phyloP scores from a whole-genome alignment of 2,888 invertebrate genomes.

The Oscheius myriophilus region DNA sequence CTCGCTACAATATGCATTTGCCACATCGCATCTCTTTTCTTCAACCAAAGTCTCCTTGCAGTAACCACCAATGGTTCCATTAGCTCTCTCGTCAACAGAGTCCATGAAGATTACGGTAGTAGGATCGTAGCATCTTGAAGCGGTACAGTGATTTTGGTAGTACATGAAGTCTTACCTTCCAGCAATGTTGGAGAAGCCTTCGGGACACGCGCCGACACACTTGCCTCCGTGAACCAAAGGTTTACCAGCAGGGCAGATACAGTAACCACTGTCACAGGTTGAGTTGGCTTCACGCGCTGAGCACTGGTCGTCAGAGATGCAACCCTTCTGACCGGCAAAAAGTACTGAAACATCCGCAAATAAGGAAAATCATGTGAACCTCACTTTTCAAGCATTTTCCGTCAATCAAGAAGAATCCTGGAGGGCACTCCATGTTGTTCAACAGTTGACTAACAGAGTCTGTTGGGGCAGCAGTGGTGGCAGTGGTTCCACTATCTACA shows the following conservation, averaged over 20 bases:
- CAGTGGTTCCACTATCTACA: slow-evolving; percentile 21
- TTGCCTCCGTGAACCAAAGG: slow-evolving; percentile 65
- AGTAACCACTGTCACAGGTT: slow-evolving; percentile 65
- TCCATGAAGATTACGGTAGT: slow-evolving; percentile 70
- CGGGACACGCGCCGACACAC: slow-evolving; percentile 65
- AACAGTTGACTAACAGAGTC: background rate
- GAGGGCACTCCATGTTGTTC: slow-evolving; percentile 49
- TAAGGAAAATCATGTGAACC: background rate
- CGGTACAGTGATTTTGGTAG: background rate
- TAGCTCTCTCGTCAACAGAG: slow-evolving; percentile 68
- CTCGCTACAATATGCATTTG: slow-evolving; percentile 67
- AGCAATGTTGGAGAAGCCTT: slow-evolving; percentile 69
- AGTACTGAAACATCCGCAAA: slow-evolving; percentile 60
- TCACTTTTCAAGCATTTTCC: slow-evolving; percentile 59
- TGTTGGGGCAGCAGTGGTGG: slow-evolving; percentile 11
- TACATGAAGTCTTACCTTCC: slow-evolving; percentile 40
- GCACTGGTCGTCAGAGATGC: slow-evolving; percentile 66
- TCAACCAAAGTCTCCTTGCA: slow-evolving; percentile 66
- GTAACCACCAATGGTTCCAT: slow-evolving; percentile 69
- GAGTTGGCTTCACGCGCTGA: slow-evolving; percentile 59
- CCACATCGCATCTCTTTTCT: slow-evolving; percentile 65
- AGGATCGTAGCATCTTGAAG: slow-evolving; percentile 65
- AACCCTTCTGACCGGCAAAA: slow-evolving; percentile 69
- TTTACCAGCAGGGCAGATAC: slow-evolving; percentile 61
- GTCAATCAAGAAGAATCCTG: slow-evolving; percentile 56